Percentiles rank a stretch among this genome's conserved stretches.
Conservation (phyloP, 2,797 vertebrate species). For the Otolemur crassicaudatus region DNA sequence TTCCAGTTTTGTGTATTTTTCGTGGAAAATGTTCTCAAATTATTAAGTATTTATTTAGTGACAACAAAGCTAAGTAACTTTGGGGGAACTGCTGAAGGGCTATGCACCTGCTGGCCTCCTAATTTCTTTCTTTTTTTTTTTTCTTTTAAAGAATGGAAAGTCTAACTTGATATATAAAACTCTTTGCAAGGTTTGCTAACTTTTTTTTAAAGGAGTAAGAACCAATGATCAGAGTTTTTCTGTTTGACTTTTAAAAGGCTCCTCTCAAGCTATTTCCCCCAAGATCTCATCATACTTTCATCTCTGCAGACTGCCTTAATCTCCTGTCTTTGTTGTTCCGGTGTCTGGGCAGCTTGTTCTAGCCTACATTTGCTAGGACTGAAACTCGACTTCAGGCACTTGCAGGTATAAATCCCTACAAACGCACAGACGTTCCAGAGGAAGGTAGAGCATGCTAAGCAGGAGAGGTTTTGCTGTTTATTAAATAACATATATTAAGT, state of each 20-base stretch:
- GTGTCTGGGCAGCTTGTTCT: conserved; percentile 85
- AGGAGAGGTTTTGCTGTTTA: conserved; percentile 77
- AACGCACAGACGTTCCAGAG: conserved; percentile 76
- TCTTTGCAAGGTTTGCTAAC: conserved; percentile 68
- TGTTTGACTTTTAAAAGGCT: conserved; percentile 83
- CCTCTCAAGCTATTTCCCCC: conserved; percentile 67
- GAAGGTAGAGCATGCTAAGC: conserved; percentile 74
- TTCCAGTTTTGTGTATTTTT: conserved; percentile 59
- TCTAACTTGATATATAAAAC: conserved; percentile 43
- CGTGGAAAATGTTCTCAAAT: conserved; percentile 77
- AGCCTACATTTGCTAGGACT: conserved; percentile 83
- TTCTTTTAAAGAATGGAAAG: conserved; percentile 37
- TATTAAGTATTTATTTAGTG: conserved; percentile 75
- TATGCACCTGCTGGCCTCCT: conserved; percentile 46
- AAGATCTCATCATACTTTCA: conserved; percentile 85
- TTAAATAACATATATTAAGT: conserved; percentile 83
- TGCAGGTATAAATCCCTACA: conserved; percentile 84
- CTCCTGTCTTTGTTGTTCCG: conserved; percentile 84
- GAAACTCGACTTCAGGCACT: conserved; percentile 85
- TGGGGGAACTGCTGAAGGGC: conserved; percentile 61
- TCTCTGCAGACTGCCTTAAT: conserved; percentile 87
- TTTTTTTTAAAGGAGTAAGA: not conserved
- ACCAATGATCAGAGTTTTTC: conserved; percentile 69
- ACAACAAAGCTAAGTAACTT: conserved; percentile 45
- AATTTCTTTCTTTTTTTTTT: not conserved